Evolutionary conservation across 2,797 vertebrate genomes (phyloP).

Genomic region (Sorex maritimensis): DNA sequence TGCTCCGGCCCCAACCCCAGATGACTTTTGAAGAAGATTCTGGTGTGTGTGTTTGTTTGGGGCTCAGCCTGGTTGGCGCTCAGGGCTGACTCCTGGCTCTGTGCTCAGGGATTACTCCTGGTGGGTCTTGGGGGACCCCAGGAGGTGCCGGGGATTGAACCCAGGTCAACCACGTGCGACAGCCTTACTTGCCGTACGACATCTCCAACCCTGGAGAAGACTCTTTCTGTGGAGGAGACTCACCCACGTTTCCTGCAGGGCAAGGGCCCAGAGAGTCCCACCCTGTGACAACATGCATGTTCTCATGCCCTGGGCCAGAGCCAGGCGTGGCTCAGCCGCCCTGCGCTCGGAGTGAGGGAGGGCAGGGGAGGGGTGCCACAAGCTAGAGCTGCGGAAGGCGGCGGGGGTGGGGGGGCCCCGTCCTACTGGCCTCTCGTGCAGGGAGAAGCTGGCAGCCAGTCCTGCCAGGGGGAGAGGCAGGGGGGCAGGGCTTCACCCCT

Average conservation of each 20-base stretch:
- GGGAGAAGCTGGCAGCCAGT: constrained; percentile 44
- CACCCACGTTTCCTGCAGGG: constrained; percentile 73
- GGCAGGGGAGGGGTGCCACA: constrained; percentile 25
- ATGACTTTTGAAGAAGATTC: too few relatives aligned
- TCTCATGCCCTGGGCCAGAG: constrained; percentile 75
- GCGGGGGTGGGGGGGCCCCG: not conserved
- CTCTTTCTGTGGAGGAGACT: constrained; percentile 61
- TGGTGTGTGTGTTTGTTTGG: too few relatives aligned
- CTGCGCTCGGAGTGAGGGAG: constrained; percentile 59
- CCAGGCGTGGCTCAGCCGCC: constrained; percentile 73
- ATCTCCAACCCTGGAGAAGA: constrained; percentile 7
- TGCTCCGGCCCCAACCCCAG: too few relatives aligned
- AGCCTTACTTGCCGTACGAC: too few relatives aligned
- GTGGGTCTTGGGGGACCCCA: too few relatives aligned
- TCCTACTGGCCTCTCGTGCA: constrained; percentile 28
- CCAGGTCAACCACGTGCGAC: too few relatives aligned
- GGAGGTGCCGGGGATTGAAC: too few relatives aligned
- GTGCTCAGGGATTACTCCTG: too few relatives aligned
- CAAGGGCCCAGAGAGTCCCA: constrained; percentile 77
- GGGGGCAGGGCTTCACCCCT: constrained; percentile 34
- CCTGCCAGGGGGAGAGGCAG: not conserved
- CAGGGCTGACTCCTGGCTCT: too few relatives aligned
- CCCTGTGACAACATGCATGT: constrained; percentile 82
- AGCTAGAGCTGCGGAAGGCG: not conserved
- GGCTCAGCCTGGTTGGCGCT: too few relatives aligned